Evolutionary conservation across 2,888 invertebrate genomes (phyloP), one percentile per base, ranked within the genome.

Genomic region (Hirudinaria manillensis): DNA sequence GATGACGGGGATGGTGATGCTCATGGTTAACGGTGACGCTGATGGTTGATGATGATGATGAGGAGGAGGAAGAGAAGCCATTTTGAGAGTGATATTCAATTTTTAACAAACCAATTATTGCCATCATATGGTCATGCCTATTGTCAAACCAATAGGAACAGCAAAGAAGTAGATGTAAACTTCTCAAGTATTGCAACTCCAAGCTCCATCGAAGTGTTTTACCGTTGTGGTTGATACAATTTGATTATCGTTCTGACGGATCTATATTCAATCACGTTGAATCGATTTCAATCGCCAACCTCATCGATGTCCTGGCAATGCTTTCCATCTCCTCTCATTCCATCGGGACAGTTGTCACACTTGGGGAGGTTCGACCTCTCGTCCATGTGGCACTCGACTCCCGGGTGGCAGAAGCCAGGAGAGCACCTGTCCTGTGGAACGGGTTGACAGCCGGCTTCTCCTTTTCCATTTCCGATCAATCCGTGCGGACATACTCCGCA

Each of bases 271-370:
- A 45, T 10, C n/a, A 13, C 53, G 53, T 13, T 21, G 13, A 53
- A 27, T 16, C 16, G 3, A 56, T 29, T 61, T 19, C 24, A 27
- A 13, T 16, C 21, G 27, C 61, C 13, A 29, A 78, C 77, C 61
- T 77, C 76, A 53, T 77, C 72, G 65, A 78, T 75, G 61, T 77
- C 78, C 2, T 34, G n/a, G 71, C 80, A 78, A 7, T 45, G 71
- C 29, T 90, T 89, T 13, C 92, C 92, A 82, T 92, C 90, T 74
- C 91, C 90, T 19, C 88, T 87, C 77, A 87, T 89, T 32, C 94
- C 94, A 75, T 87, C 81, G 75, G 91, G 89, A 87, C 94, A 89
- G 75, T 89, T 84, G 67, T 91, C 90, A 83, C 94, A 94, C 72
- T 89, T 88, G 82, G 90, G 93, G 27, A 77, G 77, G n/a, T 21